Evolutionary conservation across 2,113 vertebrate species (phyloP).

Genomic region (Zosterops japonicus): DNA sequence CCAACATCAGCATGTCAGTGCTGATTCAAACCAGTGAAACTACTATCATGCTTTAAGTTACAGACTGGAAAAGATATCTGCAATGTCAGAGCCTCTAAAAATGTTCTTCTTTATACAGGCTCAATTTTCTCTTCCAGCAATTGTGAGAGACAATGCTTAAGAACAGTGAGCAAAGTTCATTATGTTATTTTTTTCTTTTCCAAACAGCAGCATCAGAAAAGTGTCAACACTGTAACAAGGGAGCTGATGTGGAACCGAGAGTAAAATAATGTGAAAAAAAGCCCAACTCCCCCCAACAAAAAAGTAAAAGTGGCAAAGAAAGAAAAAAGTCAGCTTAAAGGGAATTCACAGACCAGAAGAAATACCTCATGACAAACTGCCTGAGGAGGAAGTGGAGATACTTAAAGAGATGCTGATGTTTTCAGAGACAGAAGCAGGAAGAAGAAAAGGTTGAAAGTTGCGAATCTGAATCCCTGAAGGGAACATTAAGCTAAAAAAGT

Average conservation of each 20-base stretch:
- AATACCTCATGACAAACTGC: slow-evolving; percentile 59
- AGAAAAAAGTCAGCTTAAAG: slow-evolving; percentile 6
- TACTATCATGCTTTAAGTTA: not conserved
- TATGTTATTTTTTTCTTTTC: not conserved
- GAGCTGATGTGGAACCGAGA: not conserved
- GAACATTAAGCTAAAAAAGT: slow-evolving; percentile 56
- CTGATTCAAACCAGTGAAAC: not conserved
- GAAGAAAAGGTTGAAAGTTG: slow-evolving; percentile 55
- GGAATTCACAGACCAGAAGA: slow-evolving; percentile 44
- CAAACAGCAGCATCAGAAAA: not conserved
- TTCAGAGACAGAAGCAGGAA: slow-evolving; percentile 36
- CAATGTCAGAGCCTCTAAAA: not conserved
- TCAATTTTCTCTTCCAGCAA: not conserved
- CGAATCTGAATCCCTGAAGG: slow-evolving; percentile 47
- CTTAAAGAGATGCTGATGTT: slow-evolving; percentile 49
- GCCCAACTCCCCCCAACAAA: fast-evolving
- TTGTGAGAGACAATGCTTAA: not conserved
- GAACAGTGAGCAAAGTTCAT: not conserved
- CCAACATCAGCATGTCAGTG: not conserved
- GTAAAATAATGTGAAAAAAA: not conserved
- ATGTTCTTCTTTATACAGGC: not conserved
- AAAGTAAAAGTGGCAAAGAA: not conserved
- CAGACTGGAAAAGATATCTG: not conserved
- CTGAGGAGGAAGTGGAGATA: not conserved
- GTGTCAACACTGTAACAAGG: not conserved